phyloP scores from a whole-genome alignment of 2,888 invertebrate species.

The Crematogaster levior region DNA sequence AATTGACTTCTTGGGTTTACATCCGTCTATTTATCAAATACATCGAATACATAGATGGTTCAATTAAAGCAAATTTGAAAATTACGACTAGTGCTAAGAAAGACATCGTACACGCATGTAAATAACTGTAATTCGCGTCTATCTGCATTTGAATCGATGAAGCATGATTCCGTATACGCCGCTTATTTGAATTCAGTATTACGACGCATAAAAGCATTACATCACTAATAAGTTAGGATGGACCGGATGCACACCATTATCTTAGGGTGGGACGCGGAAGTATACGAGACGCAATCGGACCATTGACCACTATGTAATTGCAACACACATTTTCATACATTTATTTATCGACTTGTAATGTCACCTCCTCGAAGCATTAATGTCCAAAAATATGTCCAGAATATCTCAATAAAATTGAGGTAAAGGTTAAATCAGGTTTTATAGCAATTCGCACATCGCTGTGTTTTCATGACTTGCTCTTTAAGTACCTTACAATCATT shows the following conservation, averaged over 20 bases:
- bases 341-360: neutral
- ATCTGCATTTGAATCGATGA: neutral
- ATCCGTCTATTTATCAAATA: neutral
- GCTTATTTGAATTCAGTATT: constrained; percentile 66
- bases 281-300: neutral
- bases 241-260: constrained; percentile 69
- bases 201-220: constrained; percentile 71
- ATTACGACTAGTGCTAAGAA: neutral
- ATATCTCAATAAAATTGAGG: neutral
- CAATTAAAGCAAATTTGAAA: neutral
- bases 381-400: neutral
- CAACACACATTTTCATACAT: neutral
- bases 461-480: neutral
- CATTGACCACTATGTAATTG: neutral
- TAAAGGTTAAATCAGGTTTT: neutral
- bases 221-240: constrained; percentile 68
- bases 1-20: neutral
- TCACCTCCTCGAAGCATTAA: neutral
- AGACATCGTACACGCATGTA: neutral
- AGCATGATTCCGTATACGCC: constrained; percentile 51
- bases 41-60: no score
- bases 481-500: neutral
- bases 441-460: neutral
- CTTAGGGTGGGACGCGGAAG: constrained; percentile 61
- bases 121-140: neutral